Evolutionary conservation across 2,797 vertebrate species (phyloP), one percentile per base, ranked within the genome.

Genomic region (Pseudochaenichthys georgianus): DNA sequence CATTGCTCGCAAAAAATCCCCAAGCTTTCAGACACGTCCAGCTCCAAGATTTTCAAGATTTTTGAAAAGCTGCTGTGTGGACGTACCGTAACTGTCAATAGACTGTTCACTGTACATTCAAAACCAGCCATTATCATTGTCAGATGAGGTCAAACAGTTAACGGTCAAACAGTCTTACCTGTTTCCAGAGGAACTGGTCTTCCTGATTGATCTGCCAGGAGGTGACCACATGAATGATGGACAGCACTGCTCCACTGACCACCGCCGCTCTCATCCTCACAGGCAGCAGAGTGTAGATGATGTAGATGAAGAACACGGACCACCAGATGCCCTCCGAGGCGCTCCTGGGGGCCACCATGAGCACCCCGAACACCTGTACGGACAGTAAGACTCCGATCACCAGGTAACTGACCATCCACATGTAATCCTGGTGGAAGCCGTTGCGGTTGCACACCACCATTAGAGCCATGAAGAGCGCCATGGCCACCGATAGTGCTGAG

Each of bases 331-430:
- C 98, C 19, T 95, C 96, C 0, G 96, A 97, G 9, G 96, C 96
- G 12, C 96, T 97, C 23, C 94, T 95, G 0, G 98, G 98, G 0
- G 90, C 89, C 73, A 96, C 95, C 81, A 96, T 96, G 69, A 95
- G 87, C n/a, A 97, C 95, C 10, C 97, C 96, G 9, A 97, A 94
- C 0, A 95, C 93, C 94, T 98, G 97, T 41, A 99, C 96, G 0
- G 93, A 95, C 4, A 95, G 90, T 86, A 99, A 86, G 61, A 97
- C 92, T 38, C 93, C 96, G 75, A 98, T 95, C 80, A 98, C 97
- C 94, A 97, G 90, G 70, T 99, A 99, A 89, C 96, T 99, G 91
- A 98, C 96, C 88, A 97, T 97, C 97, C 97, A 97, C 98, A 99
- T 98, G 88, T 96, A 98, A 95, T 98, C 97, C 95, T 98, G 97